These are phyloP conservation scores for Caenorhabditis sp. DNA, from an alignment of 2,888 invertebrate species.

Conservation along the genomic window DNA sequence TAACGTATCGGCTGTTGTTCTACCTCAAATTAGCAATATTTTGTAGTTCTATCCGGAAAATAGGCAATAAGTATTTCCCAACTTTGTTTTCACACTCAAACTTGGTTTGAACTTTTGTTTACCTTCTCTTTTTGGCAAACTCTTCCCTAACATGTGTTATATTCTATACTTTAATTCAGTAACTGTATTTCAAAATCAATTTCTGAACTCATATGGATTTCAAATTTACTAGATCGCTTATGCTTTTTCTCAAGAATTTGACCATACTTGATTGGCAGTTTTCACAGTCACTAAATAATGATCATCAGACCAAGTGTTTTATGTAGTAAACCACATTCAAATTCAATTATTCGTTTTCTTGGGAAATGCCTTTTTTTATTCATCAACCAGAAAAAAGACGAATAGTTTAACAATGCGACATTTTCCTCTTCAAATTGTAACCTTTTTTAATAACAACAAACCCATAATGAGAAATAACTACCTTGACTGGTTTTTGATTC, in stretches of 20 bases:
- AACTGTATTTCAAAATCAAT: too few species aligned
- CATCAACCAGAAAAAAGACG: background rate
- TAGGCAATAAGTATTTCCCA: too few species aligned
- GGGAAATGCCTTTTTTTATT: background rate
- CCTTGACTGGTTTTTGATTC: background rate
- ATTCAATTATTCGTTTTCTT: background rate
- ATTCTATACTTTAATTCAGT: too few species aligned
- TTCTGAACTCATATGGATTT: too few species aligned
- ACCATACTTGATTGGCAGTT: background rate
- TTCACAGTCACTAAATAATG: background rate
- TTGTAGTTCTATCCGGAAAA: too few species aligned
- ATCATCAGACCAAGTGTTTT: background rate
- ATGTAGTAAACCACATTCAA: background rate
- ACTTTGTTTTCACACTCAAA: too few species aligned
- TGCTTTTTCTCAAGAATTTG: background rate
- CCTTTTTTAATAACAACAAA: background rate
- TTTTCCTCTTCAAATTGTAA: background rate
- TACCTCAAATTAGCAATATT: too few species aligned
- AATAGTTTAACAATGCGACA: constrained; percentile 2
- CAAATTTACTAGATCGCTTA: too few species aligned
- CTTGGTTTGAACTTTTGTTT: too few species aligned
- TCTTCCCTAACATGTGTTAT: too few species aligned
- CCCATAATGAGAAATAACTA: background rate
- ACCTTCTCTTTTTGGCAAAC: too few species aligned
- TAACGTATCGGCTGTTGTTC: too few species aligned